Percentiles rank a stretch among this genome's conserved stretches.
These are phyloP conservation scores for Lacerta viridis DNA, from an alignment of 2,797 vertebrate genomes.

Conservation along the genomic window DNA sequence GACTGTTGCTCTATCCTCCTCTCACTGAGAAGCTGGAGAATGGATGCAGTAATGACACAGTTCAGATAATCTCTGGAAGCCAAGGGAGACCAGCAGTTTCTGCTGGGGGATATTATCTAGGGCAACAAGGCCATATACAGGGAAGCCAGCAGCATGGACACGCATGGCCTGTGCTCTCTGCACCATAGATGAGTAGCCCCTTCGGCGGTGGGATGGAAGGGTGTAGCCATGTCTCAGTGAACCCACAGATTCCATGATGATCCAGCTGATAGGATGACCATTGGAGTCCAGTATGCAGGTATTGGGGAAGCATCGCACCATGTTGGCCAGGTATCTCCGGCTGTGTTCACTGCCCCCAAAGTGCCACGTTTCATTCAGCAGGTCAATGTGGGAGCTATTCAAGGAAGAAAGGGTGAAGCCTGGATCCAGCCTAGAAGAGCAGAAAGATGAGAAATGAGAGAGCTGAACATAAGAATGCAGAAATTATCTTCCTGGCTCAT, in stretches of 20 bases:
- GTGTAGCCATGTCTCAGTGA: neutral
- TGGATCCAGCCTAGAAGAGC: conserved; percentile 13
- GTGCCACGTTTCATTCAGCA: neutral
- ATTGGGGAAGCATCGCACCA: neutral
- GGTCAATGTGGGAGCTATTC: conserved; percentile 15
- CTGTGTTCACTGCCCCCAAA: conserved; percentile 8
- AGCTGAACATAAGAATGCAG: too few relatives aligned
- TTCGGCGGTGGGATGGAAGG: neutral
- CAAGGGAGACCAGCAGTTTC: neutral
- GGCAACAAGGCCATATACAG: neutral
- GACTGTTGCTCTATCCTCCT: neutral
- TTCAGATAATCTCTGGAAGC: neutral
- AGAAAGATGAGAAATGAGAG: neutral
- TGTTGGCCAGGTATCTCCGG: neutral
- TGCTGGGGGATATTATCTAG: neutral
- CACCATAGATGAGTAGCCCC: neutral
- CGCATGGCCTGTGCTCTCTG: rapidly evolving
- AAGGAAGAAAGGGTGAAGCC: conserved; percentile 18
- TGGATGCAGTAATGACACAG: neutral
- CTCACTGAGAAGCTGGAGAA: neutral
- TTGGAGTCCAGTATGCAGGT: neutral
- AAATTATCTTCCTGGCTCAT: too few relatives aligned
- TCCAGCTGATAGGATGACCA: neutral
- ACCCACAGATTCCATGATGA: neutral
- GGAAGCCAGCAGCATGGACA: conserved; percentile 2